These are phyloP conservation scores for Apodemia mormo DNA, from an alignment of 2,888 invertebrate species.

Conservation along the genomic window DNA sequence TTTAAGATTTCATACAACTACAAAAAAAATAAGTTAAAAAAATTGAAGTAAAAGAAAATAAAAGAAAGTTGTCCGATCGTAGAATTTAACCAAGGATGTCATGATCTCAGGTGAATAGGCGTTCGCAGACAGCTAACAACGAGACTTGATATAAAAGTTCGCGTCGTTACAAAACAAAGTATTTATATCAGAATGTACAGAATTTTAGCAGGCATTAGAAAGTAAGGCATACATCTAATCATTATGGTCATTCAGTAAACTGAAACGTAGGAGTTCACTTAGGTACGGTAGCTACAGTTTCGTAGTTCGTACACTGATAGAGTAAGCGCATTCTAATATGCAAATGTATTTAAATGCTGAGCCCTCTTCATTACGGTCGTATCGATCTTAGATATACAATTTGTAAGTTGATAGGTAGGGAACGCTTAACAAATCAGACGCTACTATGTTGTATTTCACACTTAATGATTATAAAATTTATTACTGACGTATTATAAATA, in stretches of 20 bases:
- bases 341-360: constrained; percentile 81
- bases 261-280: not conserved
- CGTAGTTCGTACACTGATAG: constrained; percentile 41
- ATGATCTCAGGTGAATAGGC: too few species aligned
- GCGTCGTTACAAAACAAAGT: too few species aligned
- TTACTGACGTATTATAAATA: not conserved
- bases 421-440: constrained; percentile 66
- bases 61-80: too few species aligned
- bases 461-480: constrained; percentile 18
- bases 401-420: constrained; percentile 76
- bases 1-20: too few species aligned
- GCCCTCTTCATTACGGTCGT: constrained; percentile 80
- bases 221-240: constrained; percentile 1
- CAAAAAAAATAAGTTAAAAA: too few species aligned
- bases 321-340: constrained; percentile 79
- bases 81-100: too few species aligned
- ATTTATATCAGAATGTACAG: too few species aligned
- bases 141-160: too few species aligned
- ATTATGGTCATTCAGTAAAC: not conserved
- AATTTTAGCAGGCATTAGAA: not conserved
- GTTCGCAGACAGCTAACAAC: too few species aligned
- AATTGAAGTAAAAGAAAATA: too few species aligned
- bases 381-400: constrained; percentile 81
- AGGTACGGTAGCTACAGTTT: constrained; percentile 28
- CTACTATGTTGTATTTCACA: constrained; percentile 41